These are phyloP conservation scores for Exaiptasia diaphana DNA, from an alignment of 64 coral and sea anemone species.

Conservation along the genomic window DNA sequence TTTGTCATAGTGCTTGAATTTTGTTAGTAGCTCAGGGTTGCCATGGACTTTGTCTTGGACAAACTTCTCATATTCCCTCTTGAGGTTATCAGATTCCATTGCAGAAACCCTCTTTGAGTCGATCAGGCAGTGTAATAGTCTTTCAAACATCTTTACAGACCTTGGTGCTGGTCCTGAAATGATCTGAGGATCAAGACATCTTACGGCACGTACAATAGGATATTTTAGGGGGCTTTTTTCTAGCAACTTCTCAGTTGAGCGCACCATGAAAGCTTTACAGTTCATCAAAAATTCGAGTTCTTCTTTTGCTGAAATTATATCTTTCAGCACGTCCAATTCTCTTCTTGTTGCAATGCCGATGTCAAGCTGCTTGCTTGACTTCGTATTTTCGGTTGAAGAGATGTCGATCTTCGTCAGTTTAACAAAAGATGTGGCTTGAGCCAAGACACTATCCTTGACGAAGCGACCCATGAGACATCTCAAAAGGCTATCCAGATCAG, in stretches of 20 bases:
- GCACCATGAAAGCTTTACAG: neutral
- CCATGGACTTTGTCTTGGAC: constrained; percentile 4
- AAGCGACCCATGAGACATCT: neutral
- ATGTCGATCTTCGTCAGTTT: constrained; percentile 53
- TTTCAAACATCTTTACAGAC: constrained; percentile 59
- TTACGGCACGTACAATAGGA: constrained; percentile 33
- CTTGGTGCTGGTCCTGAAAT: constrained; percentile 23
- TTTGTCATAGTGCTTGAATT: constrained; percentile 24
- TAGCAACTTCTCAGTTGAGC: constrained; percentile 6
- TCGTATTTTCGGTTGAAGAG: constrained; percentile 38
- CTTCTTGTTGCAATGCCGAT: constrained; percentile 63
- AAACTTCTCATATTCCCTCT: constrained; percentile 36
- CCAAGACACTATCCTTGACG: constrained; percentile 41
- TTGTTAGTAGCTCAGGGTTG: constrained; percentile 15
- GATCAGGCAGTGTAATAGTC: constrained; percentile 50
- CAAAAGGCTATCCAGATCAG: constrained; percentile 54
- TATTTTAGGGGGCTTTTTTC: constrained; percentile 57
- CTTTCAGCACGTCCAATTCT: constrained; percentile 16
- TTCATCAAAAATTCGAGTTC: constrained; percentile 20
- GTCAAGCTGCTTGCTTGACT: constrained; percentile 49
- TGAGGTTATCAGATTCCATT: constrained; percentile 33
- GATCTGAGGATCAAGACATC: constrained; percentile 55
- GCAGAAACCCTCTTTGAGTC: constrained; percentile 39
- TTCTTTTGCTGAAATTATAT: constrained; percentile 3
- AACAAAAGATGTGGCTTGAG: constrained; percentile 22